Base-by-base conservation (phyloP, 2,113 vertebrate species). In the Cebus imitator region DNA sequence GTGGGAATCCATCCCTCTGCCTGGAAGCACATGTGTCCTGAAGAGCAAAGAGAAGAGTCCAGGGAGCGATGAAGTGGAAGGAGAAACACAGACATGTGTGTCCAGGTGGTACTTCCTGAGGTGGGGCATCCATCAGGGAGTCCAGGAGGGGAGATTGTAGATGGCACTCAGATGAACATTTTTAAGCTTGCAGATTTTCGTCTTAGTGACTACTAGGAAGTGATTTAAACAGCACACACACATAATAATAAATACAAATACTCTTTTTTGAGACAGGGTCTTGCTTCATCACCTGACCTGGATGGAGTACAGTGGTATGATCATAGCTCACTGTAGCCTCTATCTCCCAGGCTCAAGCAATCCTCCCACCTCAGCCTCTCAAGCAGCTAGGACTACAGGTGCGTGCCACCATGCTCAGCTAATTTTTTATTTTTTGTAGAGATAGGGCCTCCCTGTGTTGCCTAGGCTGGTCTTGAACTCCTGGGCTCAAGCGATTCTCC, bases 31-130 rank as follows among this genome's bases (percentile, higher is more conserved):
- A 2, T 1, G 10, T 82, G n/a, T 50, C 30, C 2, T 82, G 43
- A 75, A 76, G 85, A 80, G 21, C 50, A 64, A 64, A 64, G 61
- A 64, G 61, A 64, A 64, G 27, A 64, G 7, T 32, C 32, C 16
- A 6, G 61, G n/a, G 40, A 91, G 21, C 17, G 23, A 27, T 0
- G 0, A 8, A 1, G 10, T 3, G 20, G 1, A 23, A 37, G 9
- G 23, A 16, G 68, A 76, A 32, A 14, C 17, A 9, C 13, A 7
- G 72, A 12, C 25, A 18, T 6, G 3, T 66, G 61, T 35, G 2
- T 10, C 32, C 18, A 20, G 57, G 43, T 8, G 4, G 7, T 5
- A 12, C 43, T 92, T 86, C 45, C 43, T n/a, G 21, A 82, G 40
- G n/a, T 35, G 17, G 17, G 87, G 76, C 11, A 13, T 18, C 48